Evolutionary conservation across 1,140 invertebrate species (phyloP).

Genomic region (Temnothorax longispinosus): DNA sequence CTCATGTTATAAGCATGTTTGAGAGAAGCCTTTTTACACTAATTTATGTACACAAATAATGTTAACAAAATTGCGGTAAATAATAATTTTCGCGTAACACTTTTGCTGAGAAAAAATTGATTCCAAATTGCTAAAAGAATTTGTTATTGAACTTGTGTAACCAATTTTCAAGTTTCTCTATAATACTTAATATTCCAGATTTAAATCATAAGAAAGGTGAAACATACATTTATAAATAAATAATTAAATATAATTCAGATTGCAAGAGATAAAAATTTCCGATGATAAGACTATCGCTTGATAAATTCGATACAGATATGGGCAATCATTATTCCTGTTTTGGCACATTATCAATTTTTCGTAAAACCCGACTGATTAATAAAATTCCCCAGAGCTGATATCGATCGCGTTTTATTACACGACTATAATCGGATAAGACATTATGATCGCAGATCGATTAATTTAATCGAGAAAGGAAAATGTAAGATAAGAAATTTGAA

Average conservation of each 20-base stretch:
- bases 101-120: background rate
- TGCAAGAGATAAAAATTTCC: background rate
- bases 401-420: constrained; percentile 7
- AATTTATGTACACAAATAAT: background rate
- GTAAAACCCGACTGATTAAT: constrained; percentile 13
- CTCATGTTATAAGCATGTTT: background rate
- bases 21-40: background rate
- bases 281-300: background rate
- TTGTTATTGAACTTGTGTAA: background rate
- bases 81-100: background rate
- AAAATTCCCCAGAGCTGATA: constrained; percentile 31
- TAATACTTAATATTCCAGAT: background rate
- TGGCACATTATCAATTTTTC: constrained; percentile 27
- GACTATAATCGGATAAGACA: background rate
- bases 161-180: background rate
- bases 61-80: background rate
- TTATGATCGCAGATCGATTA: background rate
- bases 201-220: background rate
- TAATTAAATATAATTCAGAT: background rate
- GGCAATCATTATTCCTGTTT: constrained; percentile 22
- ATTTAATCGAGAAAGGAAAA: constrained; percentile 31
- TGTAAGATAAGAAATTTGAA: constrained; percentile 31
- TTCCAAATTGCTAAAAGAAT: background rate
- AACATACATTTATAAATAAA: background rate
- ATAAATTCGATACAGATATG: constrained; percentile 27